A percentile compares a stretch with the other conserved stretches of the same genome.
These are phyloP conservation scores for Cyrtorhinus lividipennis DNA, from an alignment of 1,140 invertebrate genomes.

Conservation along the genomic window DNA sequence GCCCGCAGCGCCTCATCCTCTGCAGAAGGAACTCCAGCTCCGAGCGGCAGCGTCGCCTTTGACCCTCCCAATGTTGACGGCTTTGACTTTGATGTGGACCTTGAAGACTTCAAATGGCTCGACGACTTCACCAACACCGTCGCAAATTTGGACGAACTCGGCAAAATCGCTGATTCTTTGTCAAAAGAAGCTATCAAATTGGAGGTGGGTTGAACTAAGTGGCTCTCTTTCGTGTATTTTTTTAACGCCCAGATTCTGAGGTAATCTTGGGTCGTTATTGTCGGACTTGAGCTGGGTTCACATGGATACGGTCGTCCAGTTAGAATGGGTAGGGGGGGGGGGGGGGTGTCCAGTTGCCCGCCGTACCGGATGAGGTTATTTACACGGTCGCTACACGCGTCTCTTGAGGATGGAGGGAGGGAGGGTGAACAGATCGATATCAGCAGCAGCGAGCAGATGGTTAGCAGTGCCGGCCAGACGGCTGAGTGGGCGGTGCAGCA, in stretches of 20 bases:
- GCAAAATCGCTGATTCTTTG: constrained; percentile 62
- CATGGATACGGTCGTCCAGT: too few relatives aligned
- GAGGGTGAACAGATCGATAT: too few relatives aligned
- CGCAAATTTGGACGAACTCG: constrained; percentile 49
- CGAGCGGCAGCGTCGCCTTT: constrained; percentile 34
- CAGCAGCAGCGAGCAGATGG: too few relatives aligned
- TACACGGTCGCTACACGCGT: too few relatives aligned
- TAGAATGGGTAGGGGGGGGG: too few relatives aligned
- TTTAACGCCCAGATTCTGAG: constrained; percentile 41
- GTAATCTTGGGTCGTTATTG: too few relatives aligned
- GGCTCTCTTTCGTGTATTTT: constrained; percentile 24
- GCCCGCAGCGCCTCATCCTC: constrained; percentile 69
- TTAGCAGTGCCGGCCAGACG: too few relatives aligned
- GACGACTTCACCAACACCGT: constrained; percentile 46
- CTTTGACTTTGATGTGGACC: constrained; percentile 24
- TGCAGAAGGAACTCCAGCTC: constrained; percentile 59
- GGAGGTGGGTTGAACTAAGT: constrained; percentile 37
- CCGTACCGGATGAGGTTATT: too few relatives aligned
- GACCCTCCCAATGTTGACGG: constrained; percentile 26
- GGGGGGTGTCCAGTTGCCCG: too few relatives aligned
- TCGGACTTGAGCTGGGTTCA: too few relatives aligned
- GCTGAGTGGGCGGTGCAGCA: too few relatives aligned
- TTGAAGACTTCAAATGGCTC: constrained; percentile 22
- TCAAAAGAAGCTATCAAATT: constrained; percentile 57
- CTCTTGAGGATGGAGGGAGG: too few relatives aligned